Percentiles rank a stretch among this genome's conserved stretches.
phyloP scores from a whole-genome alignment of 1,140 invertebrate species.

The Pogonomyrmex californicus region DNA sequence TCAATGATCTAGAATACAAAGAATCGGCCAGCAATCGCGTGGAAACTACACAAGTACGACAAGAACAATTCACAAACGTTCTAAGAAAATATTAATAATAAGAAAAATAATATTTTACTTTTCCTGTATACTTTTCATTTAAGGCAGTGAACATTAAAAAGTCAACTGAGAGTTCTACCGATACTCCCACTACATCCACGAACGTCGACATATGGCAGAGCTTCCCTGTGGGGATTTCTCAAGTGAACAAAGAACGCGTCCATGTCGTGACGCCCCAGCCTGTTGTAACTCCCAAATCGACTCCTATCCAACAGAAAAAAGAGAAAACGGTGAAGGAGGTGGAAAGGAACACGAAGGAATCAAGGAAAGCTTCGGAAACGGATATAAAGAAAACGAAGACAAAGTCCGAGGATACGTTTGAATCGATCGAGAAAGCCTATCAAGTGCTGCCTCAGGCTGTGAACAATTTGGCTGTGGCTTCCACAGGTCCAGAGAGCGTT shows the following conservation, averaged over 20 bases:
- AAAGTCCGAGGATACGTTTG: conserved; percentile 56
- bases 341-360: not conserved
- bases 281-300: conserved; percentile 25
- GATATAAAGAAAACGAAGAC: not conserved
- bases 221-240: conserved; percentile 90
- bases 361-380: not conserved
- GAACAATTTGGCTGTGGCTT: conserved; percentile 84
- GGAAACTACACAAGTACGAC: conserved; percentile 32
- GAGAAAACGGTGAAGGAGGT: not conserved
- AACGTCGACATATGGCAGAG: conserved; percentile 87
- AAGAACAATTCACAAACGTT: conserved; percentile 56
- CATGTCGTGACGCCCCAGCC: conserved; percentile 93
- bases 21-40: conserved; percentile 85
- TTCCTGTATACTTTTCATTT: not conserved
- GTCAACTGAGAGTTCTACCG: not conserved
- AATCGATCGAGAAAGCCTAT: conserved; percentile 83
- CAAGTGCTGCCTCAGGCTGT: conserved; percentile 85
- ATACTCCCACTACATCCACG: not conserved
- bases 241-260: conserved; percentile 91
- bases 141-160: conserved; percentile 25
- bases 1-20: conserved; percentile 87
- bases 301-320: conserved; percentile 49
- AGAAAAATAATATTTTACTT: not conserved
- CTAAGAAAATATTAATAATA: not conserved
- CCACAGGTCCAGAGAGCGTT: conserved; percentile 81